Evolutionary conservation across 2,888 invertebrate species (phyloP).

Genomic region (Cecidostiba fungosa): DNA sequence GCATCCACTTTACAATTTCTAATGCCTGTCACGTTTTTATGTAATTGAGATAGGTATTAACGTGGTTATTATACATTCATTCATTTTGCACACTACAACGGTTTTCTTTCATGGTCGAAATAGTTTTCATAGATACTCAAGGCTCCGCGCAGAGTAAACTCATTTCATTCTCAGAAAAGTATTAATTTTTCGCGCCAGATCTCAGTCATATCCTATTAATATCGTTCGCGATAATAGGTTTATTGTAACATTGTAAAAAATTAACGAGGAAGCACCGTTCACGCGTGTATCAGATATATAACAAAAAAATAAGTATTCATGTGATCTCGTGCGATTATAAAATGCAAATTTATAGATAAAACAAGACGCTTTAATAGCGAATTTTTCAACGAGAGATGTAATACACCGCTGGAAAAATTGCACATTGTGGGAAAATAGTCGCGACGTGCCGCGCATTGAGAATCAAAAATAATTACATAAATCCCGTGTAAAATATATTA

Average conservation of each 20-base stretch:
- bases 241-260: neutral
- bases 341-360: conserved; percentile 23
- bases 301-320: neutral
- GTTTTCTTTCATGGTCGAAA: conserved; percentile 47
- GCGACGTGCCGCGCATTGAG: neutral
- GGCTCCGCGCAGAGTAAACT: conserved; percentile 10
- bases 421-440: neutral
- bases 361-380: neutral
- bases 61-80: conserved; percentile 11
- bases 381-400: neutral
- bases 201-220: neutral
- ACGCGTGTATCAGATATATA: neutral
- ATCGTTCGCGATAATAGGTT: neutral
- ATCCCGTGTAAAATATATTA: neutral
- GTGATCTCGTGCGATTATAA: neutral
- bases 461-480: neutral
- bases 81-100: conserved; percentile 20
- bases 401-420: neutral
- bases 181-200: neutral
- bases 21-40: conserved; percentile 49
- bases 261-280: neutral
- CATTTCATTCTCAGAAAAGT: conserved; percentile 11
- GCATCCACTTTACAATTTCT: conserved; percentile 24
- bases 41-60: conserved; percentile 25
- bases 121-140: conserved; percentile 40